phyloP scores from a whole-genome alignment of 2,888 invertebrate genomes.

The Aporophyla lueneburgensis region DNA sequence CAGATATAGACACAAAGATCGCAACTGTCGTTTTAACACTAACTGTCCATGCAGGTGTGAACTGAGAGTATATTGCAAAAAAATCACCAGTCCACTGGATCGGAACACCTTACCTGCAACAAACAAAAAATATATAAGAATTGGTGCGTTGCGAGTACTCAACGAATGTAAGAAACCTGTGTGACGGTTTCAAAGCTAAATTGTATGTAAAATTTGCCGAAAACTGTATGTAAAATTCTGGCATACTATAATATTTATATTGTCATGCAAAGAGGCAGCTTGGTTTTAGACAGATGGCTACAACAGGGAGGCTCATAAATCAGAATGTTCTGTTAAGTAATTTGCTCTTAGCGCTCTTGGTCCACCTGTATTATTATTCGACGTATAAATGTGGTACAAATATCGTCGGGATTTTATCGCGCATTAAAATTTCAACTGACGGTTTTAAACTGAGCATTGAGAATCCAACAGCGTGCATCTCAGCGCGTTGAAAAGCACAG shows the following conservation, averaged over 20 bases:
- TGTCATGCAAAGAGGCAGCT: neutral
- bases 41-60: conserved; percentile 70
- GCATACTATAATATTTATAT: too few species aligned
- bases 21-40: conserved; percentile 24
- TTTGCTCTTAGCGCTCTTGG: neutral
- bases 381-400: too few species aligned
- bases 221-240: conserved; percentile 14
- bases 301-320: conserved; percentile 9
- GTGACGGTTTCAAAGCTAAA: conserved; percentile 16
- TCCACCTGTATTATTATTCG: conserved; percentile 5
- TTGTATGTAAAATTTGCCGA: conserved; percentile 33
- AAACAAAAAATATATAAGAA: conserved; percentile 62
- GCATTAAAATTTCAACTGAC: too few species aligned
- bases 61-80: conserved; percentile 64
- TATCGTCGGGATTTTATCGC: too few species aligned
- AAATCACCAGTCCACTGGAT: conserved; percentile 60
- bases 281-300: conserved; percentile 30
- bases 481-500: too few species aligned
- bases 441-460: too few species aligned
- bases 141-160: conserved; percentile 47
- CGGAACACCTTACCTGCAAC: conserved; percentile 75
- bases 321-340: conserved; percentile 2
- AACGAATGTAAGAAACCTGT: conserved; percentile 48
- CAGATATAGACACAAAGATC: neutral
- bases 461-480: too few species aligned